Evolutionary conservation across 2,797 vertebrate species (phyloP).

Genomic region (Pelodytes ibericus): DNA sequence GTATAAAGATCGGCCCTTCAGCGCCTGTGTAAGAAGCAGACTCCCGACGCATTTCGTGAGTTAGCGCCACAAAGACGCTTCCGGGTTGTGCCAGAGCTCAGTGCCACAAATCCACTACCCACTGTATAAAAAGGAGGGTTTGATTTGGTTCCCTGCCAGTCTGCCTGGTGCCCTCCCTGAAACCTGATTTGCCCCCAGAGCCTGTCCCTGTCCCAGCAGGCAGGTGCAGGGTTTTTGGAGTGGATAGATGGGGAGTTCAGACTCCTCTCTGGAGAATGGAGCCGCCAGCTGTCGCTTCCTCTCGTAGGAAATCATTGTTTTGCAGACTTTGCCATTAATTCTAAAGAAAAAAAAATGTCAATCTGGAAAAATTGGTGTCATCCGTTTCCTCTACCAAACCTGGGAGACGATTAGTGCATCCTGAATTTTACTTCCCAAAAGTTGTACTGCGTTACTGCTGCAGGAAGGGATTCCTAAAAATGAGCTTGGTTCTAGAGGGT

Average conservation of each 20-base stretch:
- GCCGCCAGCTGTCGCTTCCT: slow-evolving; percentile 38
- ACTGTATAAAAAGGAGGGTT: no score
- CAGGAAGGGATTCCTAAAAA: no score
- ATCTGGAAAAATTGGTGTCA: background rate
- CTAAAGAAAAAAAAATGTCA: background rate
- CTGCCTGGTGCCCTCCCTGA: background rate
- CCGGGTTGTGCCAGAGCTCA: no score
- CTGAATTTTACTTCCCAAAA: background rate
- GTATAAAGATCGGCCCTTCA: no score
- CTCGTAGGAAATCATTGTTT: slow-evolving; percentile 46
- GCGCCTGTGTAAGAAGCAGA: no score
- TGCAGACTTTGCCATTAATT: slow-evolving; percentile 16
- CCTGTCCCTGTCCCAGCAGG: background rate
- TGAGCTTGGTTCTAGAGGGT: no score
- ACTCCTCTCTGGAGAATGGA: slow-evolving; percentile 9
- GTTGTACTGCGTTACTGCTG: no score
- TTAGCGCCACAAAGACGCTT: no score
- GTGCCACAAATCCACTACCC: no score
- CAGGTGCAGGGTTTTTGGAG: background rate
- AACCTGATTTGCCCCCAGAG: background rate
- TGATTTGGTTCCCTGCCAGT: background rate
- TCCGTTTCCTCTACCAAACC: background rate
- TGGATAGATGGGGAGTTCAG: slow-evolving; percentile 12
- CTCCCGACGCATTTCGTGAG: no score
- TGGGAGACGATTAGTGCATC: background rate